Base-by-base conservation (phyloP, 2,888 invertebrate species). In the Eilema griseolum region DNA sequence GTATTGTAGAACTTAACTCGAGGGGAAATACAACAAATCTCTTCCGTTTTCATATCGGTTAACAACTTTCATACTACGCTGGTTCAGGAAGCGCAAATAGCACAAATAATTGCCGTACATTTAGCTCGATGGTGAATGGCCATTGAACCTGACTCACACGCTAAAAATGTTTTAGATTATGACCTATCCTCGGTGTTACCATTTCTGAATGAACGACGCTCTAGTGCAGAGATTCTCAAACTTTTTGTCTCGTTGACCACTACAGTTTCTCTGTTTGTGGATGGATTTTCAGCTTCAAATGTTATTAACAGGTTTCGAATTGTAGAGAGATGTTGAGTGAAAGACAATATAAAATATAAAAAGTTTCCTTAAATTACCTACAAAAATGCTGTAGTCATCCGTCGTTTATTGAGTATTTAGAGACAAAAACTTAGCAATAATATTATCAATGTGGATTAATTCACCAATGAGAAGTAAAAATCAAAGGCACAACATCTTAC, bases 121-220 rank as follows among this genome's bases (percentile, higher is more conserved):
- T 75, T 52, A 64, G 62, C 68, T 69, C 64, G 57, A n/a, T n/a
- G n/a, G n/a, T 70, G 61, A 75, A 70, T 56, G 66, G 56, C 28
- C 61, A 71, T 59, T 73, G 63, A n/a, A 72, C 66, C 52, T n/a
- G 52, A 59, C 24, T 78, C 77, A 75, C 67, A 64, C 31, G 41
- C 67, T 64, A 63, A 68, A 66, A 76, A 79, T 71, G 37, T 75
- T 70, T 23, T 74, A 71, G 75, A 77, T 77, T 68, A 68, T 74
- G 71, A 61, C n/a, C 46, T 59, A 59, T 81, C 63, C 37, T 68
- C 37, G 71, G n/a, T 64, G 76, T 77, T 78, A 76, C 71, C 61
- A 71, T 73, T 79, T 75, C 24, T 71, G 67, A 75, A 72, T 75
- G 46, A 65, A 74, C 65, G 68, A 73, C 67, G 78, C 69, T 61